Conservation (phyloP, 2,888 invertebrate species). For the Conomelus anceps region DNA sequence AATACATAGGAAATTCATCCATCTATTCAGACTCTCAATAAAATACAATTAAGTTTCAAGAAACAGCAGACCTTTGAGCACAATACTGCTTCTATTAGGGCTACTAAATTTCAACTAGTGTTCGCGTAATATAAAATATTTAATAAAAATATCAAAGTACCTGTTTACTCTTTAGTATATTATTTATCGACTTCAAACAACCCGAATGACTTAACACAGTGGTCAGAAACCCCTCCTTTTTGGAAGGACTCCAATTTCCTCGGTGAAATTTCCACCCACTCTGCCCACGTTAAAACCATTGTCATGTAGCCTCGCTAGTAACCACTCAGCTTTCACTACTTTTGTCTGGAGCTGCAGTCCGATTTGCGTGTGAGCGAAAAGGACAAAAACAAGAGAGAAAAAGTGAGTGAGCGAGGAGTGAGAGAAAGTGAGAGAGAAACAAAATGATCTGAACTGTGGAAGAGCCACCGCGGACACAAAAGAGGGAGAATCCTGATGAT, state of each 20-base stretch:
- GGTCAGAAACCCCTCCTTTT: neutral
- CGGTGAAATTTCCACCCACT: neutral
- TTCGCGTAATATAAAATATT: too few relatives aligned
- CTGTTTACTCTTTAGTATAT: too few relatives aligned
- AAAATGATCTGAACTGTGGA: neutral
- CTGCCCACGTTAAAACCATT: neutral
- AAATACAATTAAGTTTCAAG: too few relatives aligned
- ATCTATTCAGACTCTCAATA: too few relatives aligned
- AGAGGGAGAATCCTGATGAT: conserved; percentile 3
- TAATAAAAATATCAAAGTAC: too few relatives aligned
- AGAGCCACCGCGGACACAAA: neutral
- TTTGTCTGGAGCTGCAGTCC: neutral
- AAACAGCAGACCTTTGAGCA: too few relatives aligned
- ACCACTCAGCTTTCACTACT: neutral
- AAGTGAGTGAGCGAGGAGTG: neutral
- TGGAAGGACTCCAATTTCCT: neutral
- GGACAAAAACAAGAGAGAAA: neutral
- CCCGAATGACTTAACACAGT: neutral
- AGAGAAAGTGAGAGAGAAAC: neutral
- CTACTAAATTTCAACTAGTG: too few relatives aligned
- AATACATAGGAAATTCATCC: too few relatives aligned
- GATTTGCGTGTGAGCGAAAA: neutral
- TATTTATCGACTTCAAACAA: too few relatives aligned
- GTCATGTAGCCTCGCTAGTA: neutral
- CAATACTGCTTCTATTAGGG: too few relatives aligned